Evolutionary conservation across 2,113 vertebrate species (phyloP).

Genomic region (Eurystomus gularis): DNA sequence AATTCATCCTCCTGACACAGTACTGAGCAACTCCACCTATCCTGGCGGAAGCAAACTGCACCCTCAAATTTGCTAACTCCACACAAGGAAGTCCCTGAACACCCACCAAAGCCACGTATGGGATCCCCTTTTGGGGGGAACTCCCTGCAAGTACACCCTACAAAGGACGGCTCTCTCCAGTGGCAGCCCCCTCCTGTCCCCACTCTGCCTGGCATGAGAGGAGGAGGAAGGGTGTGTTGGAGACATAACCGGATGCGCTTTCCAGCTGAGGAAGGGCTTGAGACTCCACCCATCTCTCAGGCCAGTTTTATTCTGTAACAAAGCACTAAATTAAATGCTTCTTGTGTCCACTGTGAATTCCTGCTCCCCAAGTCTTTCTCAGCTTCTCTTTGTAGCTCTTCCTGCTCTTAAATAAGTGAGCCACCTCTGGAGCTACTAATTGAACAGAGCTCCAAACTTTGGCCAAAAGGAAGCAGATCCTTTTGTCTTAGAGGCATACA

Average conservation of each 20-base stretch:
- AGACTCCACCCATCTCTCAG: not conserved
- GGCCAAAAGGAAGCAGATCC: not conserved
- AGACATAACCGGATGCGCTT: not conserved
- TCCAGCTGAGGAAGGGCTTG: not conserved
- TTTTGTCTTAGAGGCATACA: not conserved
- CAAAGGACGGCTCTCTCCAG: not conserved
- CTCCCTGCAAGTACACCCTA: not conserved
- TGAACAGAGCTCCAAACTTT: not conserved
- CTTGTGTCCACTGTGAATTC: not conserved
- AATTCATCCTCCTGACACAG: not conserved
- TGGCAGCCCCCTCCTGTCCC: not conserved
- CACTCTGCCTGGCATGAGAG: not conserved
- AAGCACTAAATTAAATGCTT: not conserved
- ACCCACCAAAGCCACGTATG: not conserved
- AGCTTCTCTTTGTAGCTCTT: not conserved
- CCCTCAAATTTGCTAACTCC: fast-evolving
- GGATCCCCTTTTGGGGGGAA: not conserved
- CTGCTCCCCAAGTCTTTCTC: not conserved
- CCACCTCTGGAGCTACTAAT: not conserved
- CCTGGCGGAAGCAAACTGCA: not conserved
- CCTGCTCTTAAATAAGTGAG: not conserved
- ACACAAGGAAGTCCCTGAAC: not conserved
- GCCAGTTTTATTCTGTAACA: not conserved
- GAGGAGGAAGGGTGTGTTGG: not conserved
- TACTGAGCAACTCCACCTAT: fast-evolving